These are phyloP conservation scores for Pituophis catenifer DNA, from an alignment of 2,113 vertebrate species.

Conservation along the genomic window DNA sequence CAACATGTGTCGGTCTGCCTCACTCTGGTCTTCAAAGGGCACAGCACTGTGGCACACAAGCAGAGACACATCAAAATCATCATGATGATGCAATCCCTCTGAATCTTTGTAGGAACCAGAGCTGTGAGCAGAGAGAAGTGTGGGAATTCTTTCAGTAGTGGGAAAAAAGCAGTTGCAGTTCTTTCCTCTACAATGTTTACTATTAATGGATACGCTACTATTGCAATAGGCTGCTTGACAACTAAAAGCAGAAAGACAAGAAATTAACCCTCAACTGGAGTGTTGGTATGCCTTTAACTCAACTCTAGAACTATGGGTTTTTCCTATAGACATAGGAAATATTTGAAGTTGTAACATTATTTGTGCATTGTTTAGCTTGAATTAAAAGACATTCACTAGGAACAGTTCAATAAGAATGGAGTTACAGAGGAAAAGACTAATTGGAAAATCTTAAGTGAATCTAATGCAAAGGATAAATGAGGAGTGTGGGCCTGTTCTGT, in stretches of 20 bases:
- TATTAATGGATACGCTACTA: no score
- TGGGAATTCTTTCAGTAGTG: not conserved
- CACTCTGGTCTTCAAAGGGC: conserved; percentile 93
- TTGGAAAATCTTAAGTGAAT: not conserved
- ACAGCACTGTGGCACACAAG: conserved; percentile 91
- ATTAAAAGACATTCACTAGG: not conserved
- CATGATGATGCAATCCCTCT: conserved; percentile 90
- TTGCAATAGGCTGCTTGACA: not conserved
- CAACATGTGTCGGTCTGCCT: conserved; percentile 89
- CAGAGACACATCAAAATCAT: conserved; percentile 96
- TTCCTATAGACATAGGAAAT: not conserved
- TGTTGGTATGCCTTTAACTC: not conserved
- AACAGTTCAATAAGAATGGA: not conserved
- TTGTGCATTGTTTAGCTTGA: not conserved
- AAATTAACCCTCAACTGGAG: not conserved
- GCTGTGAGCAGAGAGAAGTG: conserved; percentile 64
- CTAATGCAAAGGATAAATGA: not conserved
- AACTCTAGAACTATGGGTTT: not conserved
- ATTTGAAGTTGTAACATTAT: not conserved
- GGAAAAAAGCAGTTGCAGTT: not conserved
- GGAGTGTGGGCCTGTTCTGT: not conserved
- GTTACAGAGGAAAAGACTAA: not conserved
- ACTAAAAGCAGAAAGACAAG: not conserved
- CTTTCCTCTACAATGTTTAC: not conserved
- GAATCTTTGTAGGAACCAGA: conserved; percentile 94